Percentiles rank a stretch among this genome's conserved stretches.
Conservation (phyloP, 2,113 vertebrate species). For the Sceloporus tristichus region DNA sequence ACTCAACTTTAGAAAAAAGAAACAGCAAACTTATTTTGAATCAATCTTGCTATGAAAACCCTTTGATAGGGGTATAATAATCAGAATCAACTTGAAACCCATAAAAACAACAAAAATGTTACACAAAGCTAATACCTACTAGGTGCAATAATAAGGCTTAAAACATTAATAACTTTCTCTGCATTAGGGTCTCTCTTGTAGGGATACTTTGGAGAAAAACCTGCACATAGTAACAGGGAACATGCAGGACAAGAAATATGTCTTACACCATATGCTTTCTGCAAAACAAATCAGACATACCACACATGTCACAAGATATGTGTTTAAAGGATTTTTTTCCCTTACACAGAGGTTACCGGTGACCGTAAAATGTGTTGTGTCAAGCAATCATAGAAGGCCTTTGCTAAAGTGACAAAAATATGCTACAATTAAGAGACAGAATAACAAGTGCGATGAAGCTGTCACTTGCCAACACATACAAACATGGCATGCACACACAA, state of each 20-base stretch:
- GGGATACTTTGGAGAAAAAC: background rate
- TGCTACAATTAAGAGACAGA: background rate
- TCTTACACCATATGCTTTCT: background rate
- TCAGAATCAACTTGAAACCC: no score
- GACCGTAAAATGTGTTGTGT: background rate
- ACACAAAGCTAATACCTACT: background rate
- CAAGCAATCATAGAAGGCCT: background rate
- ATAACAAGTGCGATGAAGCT: background rate
- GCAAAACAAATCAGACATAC: background rate
- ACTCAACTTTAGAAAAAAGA: no score
- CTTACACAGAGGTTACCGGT: background rate
- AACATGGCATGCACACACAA: background rate
- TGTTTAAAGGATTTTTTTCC: no score
- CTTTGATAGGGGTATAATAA: no score
- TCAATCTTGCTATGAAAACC: no score
- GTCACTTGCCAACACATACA: background rate
- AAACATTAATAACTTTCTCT: background rate
- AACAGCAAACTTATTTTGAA: no score
- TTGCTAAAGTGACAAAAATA: background rate
- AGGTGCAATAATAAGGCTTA: background rate
- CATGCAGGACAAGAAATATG: no score
- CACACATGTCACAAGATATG: background rate
- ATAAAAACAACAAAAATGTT: background rate
- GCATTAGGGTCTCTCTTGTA: background rate
- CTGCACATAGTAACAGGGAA: background rate